These are phyloP conservation scores for Rotaria magnacalcarata DNA, from an alignment of 2,888 invertebrate genomes.

Conservation along the genomic window DNA sequence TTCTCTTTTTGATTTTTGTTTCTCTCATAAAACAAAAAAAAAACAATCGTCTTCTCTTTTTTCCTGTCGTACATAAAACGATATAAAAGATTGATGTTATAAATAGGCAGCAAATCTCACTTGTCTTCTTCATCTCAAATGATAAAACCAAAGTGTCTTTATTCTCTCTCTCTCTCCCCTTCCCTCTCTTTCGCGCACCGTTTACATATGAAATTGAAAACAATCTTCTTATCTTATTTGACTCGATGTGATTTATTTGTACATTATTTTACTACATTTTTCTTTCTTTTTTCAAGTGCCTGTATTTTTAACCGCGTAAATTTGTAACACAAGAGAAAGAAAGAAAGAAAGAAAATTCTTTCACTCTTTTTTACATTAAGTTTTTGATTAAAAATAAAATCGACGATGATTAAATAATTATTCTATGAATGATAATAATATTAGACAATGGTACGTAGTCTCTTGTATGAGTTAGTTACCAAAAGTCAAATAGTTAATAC, in stretches of 20 bases:
- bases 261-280: neutral
- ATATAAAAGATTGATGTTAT: neutral
- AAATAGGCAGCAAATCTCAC: neutral
- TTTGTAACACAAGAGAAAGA: neutral
- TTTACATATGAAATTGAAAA: conserved; percentile 7
- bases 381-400: neutral
- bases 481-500: neutral
- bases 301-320: neutral
- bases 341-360: no score
- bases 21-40: neutral
- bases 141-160: conserved; percentile 18
- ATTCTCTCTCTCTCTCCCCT: no score
- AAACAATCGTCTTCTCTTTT: neutral
- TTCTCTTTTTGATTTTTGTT: neutral
- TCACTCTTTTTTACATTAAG: no score
- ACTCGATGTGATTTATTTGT: no score
- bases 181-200: neutral
- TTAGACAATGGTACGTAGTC: neutral
- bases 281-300: neutral
- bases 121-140: conserved; percentile 4
- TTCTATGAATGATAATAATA: neutral
- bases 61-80: neutral
- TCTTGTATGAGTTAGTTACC: neutral
- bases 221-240: conserved; percentile 21
- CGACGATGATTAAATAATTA: neutral